Base-by-base conservation (phyloP, 1,140 invertebrate genomes). In the Bombus polaris region DNA sequence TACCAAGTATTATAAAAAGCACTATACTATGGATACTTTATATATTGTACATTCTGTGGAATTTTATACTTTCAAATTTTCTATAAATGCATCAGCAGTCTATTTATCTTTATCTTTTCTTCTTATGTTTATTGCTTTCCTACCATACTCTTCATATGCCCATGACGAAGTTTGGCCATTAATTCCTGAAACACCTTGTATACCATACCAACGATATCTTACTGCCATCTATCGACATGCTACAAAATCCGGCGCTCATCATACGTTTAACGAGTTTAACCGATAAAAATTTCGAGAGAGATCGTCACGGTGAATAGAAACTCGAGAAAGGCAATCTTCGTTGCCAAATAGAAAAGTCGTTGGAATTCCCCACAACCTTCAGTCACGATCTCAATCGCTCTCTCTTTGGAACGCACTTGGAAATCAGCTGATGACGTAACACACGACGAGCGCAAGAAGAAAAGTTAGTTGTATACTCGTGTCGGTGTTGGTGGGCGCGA, bases 361-460 rank as follows among this genome's bases (percentile, higher is more conserved):
- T 65, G 66, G 37, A 78, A 85, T 65, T 22, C 32, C 74, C 35
- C 25, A 53, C 18, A 62, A 62, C 28, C 28, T 62, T 12, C 28
- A n/a, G 59, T n/a, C 47, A 8, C 18, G 32, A 25, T 73, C 22
- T 79, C 37, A 22, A 25, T 22, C 32, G 10, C 65, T 35, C 53
- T 77, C 66, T 73, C n/a, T 66, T 12, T 66, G 68, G 22, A 35
- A 47, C 12, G 32, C 32, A 85, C 32, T 62, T 73, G 37, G 74
- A 73, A 82, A 94, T 94, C 94, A 94, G 94, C 94, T 94, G 94
- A 94, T 94, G 94, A 94, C 93, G 94, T 94, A 94, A 94, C 90
- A 93, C 80, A 85, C 90, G 88, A 93, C 85, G 82, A 91, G 73
- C 85, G 85, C 53, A 88, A 84, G 74, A 59, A 90, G 75, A 85